phyloP scores from a whole-genome alignment of 2,113 vertebrate genomes.

The Edolisoma coerulescens region DNA sequence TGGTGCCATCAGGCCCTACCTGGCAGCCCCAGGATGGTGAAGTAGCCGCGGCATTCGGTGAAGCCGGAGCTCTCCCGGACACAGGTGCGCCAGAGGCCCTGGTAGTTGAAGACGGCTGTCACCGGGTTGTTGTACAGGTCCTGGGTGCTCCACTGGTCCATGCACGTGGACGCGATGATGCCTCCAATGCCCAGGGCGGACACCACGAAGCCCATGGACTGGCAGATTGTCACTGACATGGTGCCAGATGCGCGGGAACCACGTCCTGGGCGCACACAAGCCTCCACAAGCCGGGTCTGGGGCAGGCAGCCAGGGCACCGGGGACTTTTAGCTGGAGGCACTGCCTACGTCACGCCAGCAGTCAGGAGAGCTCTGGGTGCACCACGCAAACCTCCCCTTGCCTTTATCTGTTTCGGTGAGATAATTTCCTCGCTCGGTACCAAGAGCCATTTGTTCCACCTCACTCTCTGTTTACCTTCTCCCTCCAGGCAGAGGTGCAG shows the following conservation, averaged over 20 bases:
- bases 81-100: constrained; percentile 88
- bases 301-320: not conserved
- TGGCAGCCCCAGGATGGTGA: constrained; percentile 89
- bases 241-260: fast-evolving
- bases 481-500: constrained; percentile 53
- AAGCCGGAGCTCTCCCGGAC: constrained; percentile 84
- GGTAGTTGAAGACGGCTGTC: constrained; percentile 83
- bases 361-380: not conserved
- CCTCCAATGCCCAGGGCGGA: constrained; percentile 77
- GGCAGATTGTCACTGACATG: constrained; percentile 85
- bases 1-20: constrained; percentile 59
- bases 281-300: not conserved
- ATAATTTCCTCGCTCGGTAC: constrained; percentile 74
- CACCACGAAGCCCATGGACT: constrained; percentile 84
- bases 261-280: not conserved
- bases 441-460: constrained; percentile 73
- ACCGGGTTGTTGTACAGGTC: constrained; percentile 84
- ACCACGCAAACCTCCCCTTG: constrained; percentile 18
- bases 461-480: constrained; percentile 71
- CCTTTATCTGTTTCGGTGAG: constrained; percentile 71
- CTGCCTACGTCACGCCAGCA: constrained; percentile 56
- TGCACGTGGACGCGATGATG: constrained; percentile 79
- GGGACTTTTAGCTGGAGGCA: constrained; percentile 63
- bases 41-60: constrained; percentile 87
- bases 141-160: constrained; percentile 91